Percentiles rank a stretch among this genome's conserved stretches.
Conservation (phyloP, 1,140 invertebrate genomes). For the Fragariocoptes setiger region DNA sequence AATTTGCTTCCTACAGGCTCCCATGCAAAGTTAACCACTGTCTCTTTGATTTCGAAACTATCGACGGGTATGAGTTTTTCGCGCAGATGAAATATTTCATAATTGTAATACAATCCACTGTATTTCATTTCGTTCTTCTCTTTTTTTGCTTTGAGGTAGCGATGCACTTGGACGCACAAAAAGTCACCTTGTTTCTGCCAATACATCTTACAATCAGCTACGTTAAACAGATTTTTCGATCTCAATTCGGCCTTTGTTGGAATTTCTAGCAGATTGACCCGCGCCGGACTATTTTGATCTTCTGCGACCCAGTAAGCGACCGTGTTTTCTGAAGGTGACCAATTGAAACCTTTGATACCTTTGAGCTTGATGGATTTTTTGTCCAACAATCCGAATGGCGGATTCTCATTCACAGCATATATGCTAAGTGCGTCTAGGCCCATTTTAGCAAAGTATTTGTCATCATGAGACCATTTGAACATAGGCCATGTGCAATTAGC, state of each 20-base stretch:
- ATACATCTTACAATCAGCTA: conserved; percentile 87
- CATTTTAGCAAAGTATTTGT: conserved; percentile 75
- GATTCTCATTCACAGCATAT: conserved; percentile 43
- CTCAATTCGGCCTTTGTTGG: conserved; percentile 51
- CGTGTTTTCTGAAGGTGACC: conserved; percentile 85
- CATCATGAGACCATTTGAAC: conserved; percentile 87
- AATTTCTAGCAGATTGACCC: conserved; percentile 21
- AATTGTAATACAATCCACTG: conserved; percentile 84
- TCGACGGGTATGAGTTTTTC: conserved; percentile 95
- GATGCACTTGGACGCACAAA: conserved; percentile 86
- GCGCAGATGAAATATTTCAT: conserved; percentile 92
- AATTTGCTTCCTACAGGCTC: conserved; percentile 85
- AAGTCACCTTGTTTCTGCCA: conserved; percentile 97
- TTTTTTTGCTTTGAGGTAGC: conserved; percentile 77
- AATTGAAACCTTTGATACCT: conserved; percentile 71
- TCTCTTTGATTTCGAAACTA: conserved; percentile 52
- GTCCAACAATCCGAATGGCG: conserved; percentile 62
- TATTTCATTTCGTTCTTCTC: conserved; percentile 52
- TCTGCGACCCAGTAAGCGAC: conserved; percentile 97
- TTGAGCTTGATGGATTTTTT: conserved; percentile 76
- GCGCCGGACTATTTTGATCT: conserved; percentile 38
- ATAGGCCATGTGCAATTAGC: conserved; percentile 39
- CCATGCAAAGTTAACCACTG: conserved; percentile 84
- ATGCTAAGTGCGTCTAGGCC: conserved; percentile 39
- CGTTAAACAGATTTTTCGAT: conserved; percentile 86